A percentile compares a stretch with the other conserved stretches of the same genome.
Evolutionary conservation across 2,888 invertebrate species (phyloP).

Genomic region (Andrena chrysosceles): DNA sequence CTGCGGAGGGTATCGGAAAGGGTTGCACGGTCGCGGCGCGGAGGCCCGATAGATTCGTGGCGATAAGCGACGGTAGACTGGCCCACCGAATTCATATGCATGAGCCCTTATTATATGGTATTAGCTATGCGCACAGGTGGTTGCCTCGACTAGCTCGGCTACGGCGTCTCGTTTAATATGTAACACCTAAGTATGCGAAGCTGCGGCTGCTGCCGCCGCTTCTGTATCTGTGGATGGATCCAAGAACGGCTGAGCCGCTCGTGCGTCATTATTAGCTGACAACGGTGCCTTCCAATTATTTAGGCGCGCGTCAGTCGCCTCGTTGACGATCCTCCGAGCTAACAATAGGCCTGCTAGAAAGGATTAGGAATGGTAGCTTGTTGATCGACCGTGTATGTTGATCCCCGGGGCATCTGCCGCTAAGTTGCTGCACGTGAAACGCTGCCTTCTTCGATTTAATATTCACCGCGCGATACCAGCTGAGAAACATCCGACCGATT

Average conservation of each 20-base stretch:
- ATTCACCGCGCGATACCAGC: not conserved
- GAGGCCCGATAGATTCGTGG: constrained; percentile 76
- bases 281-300: constrained; percentile 56
- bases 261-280: constrained; percentile 60
- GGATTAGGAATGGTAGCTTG: constrained; percentile 41
- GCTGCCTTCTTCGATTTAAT: constrained; percentile 1
- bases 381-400: constrained; percentile 22
- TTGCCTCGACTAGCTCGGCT: constrained; percentile 76
- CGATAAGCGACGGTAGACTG: constrained; percentile 79
- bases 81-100: constrained; percentile 82
- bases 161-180: constrained; percentile 75
- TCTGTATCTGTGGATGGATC: constrained; percentile 32
- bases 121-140: constrained; percentile 84
- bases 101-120: constrained; percentile 83
- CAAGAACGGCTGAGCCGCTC: constrained; percentile 40
- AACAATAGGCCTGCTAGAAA: constrained; percentile 44
- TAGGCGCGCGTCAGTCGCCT: constrained; percentile 45
- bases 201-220: constrained; percentile 50
- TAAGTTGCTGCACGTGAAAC: not conserved
- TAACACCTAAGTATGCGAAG: constrained; percentile 75
- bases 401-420: constrained; percentile 12
- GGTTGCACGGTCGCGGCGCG: constrained; percentile 69
- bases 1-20: constrained; percentile 66
- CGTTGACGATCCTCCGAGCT: constrained; percentile 23
- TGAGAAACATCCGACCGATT: too few relatives aligned